phyloP scores from a whole-genome alignment of 1,140 invertebrate species.

The Frieseomelitta varia region DNA sequence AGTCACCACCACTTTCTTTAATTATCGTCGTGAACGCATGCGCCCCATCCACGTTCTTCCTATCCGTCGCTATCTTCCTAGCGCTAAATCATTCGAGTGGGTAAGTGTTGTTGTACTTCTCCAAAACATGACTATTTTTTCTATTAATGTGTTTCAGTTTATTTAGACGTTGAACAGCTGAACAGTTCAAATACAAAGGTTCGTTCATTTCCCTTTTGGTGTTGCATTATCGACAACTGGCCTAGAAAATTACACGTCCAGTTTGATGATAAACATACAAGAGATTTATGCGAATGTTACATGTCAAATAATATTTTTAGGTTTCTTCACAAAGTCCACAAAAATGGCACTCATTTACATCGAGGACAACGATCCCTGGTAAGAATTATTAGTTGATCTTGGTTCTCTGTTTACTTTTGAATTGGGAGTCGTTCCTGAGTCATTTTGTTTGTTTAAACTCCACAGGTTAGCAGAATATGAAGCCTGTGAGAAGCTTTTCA shows the following conservation, averaged over 20 bases:
- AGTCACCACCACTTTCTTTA: background rate
- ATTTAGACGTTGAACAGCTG: background rate
- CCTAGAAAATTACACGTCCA: background rate
- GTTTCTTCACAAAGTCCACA: background rate
- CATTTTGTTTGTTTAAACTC: conserved; percentile 22
- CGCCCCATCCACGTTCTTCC: background rate
- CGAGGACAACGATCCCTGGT: conserved; percentile 80
- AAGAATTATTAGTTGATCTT: conserved; percentile 37
- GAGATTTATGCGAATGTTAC: background rate
- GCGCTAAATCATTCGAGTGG: conserved; percentile 14
- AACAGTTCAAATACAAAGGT: background rate
- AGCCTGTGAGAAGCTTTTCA: conserved; percentile 85
- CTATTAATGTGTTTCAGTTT: background rate
- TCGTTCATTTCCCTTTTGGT: background rate
- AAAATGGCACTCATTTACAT: conserved; percentile 79
- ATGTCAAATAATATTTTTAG: background rate
- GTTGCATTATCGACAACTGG: background rate
- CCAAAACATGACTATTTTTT: background rate
- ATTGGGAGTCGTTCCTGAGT: background rate
- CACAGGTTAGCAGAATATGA: conserved; percentile 86
- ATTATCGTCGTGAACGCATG: conserved; percentile 35
- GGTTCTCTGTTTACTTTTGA: background rate
- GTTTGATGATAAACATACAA: background rate
- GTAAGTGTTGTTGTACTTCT: background rate
- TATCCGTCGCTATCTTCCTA: background rate